These are phyloP conservation scores for Hypolimnas misippus DNA, from an alignment of 2,888 invertebrate genomes.

Conservation along the genomic window DNA sequence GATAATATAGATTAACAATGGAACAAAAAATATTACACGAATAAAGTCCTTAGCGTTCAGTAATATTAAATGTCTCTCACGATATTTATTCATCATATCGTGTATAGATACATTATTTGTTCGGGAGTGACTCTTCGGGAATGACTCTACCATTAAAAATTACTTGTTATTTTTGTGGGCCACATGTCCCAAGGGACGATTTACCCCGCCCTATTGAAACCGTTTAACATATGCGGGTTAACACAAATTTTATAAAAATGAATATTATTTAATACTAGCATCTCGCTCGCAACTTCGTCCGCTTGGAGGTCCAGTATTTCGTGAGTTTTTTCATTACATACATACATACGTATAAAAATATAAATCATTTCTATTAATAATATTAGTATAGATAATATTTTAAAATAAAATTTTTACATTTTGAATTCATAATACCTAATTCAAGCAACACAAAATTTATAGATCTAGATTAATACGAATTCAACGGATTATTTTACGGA, in stretches of 20 bases:
- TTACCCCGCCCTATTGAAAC: conserved; percentile 31
- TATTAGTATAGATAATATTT: too few species aligned
- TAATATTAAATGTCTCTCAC: conserved; percentile 31
- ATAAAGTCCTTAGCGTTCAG: neutral
- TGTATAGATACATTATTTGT: conserved; percentile 21
- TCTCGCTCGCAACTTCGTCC: too few species aligned
- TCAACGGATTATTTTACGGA: too few species aligned
- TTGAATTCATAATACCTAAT: too few species aligned
- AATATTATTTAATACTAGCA: neutral
- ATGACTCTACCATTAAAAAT: conserved; percentile 25
- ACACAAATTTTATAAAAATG: conserved; percentile 14
- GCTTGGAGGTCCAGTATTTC: too few species aligned
- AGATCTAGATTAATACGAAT: too few species aligned
- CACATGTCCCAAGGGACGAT: conserved; percentile 37
- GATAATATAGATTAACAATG: neutral
- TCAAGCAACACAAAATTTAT: too few species aligned
- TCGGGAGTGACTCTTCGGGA: conserved; percentile 12
- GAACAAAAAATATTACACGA: neutral
- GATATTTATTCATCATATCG: conserved; percentile 16
- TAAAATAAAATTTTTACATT: too few species aligned
- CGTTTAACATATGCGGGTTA: conserved; percentile 61
- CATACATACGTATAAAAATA: too few species aligned
- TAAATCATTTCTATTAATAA: too few species aligned
- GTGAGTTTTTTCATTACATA: too few species aligned
- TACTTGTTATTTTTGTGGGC: conserved; percentile 37